A percentile compares a stretch with the other conserved stretches of the same genome.
Evolutionary conservation across 2,113 vertebrate genomes (phyloP).

Genomic region (Tenebrosternarchus preto): DNA sequence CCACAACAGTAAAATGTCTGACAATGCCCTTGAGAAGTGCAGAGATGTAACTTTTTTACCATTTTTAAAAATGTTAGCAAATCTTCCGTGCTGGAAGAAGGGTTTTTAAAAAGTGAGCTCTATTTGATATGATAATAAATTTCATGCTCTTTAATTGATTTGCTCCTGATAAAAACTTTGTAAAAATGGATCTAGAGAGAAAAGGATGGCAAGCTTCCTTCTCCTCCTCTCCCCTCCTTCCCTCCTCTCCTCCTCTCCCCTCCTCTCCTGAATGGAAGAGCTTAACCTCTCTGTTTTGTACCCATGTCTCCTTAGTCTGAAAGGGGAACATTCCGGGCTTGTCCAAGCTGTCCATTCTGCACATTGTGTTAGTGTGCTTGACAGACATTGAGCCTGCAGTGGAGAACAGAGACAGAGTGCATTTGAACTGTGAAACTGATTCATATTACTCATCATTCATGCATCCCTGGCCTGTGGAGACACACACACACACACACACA

Average conservation of each 20-base stretch:
- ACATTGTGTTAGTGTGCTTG: constrained; percentile 57
- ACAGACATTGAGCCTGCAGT: constrained; percentile 65
- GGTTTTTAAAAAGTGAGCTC: constrained; percentile 28
- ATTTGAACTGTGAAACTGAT: constrained; percentile 66
- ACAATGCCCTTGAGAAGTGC: constrained; percentile 41
- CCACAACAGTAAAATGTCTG: constrained; percentile 38
- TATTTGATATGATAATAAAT: constrained; percentile 49
- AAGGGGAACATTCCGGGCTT: background rate
- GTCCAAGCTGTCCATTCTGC: constrained; percentile 56
- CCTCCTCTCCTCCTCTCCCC: background rate
- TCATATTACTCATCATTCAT: constrained; percentile 70
- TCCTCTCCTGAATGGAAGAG: background rate
- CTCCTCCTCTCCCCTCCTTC: background rate
- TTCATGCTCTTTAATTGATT: constrained; percentile 50
- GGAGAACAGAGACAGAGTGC: constrained; percentile 57
- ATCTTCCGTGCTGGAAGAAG: constrained; percentile 30
- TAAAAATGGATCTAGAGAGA: constrained; percentile 63
- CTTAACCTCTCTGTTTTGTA: background rate
- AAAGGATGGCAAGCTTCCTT: constrained; percentile 42
- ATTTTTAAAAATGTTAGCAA: constrained; percentile 35
- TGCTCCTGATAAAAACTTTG: constrained; percentile 35
- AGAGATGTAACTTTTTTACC: constrained; percentile 10
- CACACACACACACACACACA: constrained; percentile 42
- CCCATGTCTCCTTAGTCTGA: background rate
- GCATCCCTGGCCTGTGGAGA: constrained; percentile 57